Percentiles rank a stretch among this genome's conserved stretches.
Evolutionary conservation across 2,888 invertebrate genomes (phyloP).

Genomic region (Andricus quercusramuli): DNA sequence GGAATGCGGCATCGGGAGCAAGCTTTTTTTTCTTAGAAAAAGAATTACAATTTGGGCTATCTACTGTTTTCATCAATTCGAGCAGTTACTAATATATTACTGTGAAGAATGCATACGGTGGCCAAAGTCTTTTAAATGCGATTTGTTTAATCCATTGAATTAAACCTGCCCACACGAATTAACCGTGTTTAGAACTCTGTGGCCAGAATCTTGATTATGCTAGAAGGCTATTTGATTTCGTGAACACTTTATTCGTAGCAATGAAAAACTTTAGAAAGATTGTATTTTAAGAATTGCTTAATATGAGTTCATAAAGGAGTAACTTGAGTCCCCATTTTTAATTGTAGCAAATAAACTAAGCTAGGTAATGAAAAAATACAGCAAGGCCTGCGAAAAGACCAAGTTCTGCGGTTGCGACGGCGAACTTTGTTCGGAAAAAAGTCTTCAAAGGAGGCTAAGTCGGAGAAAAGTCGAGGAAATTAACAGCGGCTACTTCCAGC

Average conservation of each 20-base stretch:
- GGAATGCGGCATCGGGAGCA: background rate
- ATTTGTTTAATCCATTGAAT: constrained; percentile 17
- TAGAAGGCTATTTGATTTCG: background rate
- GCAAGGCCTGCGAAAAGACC: constrained; percentile 63
- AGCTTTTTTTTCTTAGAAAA: background rate
- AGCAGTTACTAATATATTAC: constrained; percentile 6
- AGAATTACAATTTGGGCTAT: background rate
- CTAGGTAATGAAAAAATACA: constrained; percentile 69
- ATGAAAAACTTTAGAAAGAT: background rate
- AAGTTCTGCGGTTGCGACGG: constrained; percentile 8
- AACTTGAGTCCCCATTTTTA: constrained; percentile 69
- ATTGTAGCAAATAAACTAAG: constrained; percentile 66
- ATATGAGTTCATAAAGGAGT: constrained; percentile 54
- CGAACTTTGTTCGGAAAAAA: constrained; percentile 40
- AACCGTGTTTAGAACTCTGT: background rate
- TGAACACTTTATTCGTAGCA: background rate
- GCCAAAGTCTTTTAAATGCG: background rate
- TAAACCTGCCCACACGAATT: constrained; percentile 21
- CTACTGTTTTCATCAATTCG: background rate
- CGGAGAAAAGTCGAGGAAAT: constrained; percentile 58
- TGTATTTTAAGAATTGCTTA: background rate
- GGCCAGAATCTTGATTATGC: background rate
- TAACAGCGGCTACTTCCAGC: constrained; percentile 62
- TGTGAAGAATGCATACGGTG: background rate
- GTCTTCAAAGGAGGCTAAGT: constrained; percentile 59